Conservation (phyloP, 2,888 invertebrate species). For the Cephus pygmeus region DNA sequence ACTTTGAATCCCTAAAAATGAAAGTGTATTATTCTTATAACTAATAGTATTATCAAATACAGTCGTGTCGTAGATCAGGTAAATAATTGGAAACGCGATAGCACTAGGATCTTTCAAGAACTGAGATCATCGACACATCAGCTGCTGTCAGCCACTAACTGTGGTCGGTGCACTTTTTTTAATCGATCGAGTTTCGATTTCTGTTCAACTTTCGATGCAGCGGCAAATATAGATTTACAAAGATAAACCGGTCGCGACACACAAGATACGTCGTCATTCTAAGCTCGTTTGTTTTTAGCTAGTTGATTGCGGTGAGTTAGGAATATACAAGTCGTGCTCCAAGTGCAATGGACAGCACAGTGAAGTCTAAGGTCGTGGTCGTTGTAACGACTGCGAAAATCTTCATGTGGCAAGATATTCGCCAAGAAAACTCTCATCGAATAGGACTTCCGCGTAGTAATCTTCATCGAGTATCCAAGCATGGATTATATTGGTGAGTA, state of each 20-base stretch:
- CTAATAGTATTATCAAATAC: background rate
- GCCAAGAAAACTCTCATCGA: background rate
- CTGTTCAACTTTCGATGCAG: constrained; percentile 34
- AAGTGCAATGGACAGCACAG: constrained; percentile 24
- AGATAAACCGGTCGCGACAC: constrained; percentile 9
- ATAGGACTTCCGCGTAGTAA: background rate
- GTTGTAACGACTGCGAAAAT: background rate
- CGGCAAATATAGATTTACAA: constrained; percentile 28
- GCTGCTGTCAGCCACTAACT: background rate
- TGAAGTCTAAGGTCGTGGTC: constrained; percentile 9
- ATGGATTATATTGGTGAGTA: background rate
- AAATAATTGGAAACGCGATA: background rate
- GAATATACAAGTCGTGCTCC: constrained; percentile 11
- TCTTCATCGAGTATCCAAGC: background rate
- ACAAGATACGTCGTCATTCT: constrained; percentile 10
- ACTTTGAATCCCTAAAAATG: constrained; percentile 85
- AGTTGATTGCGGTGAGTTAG: constrained; percentile 17
- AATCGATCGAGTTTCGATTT: constrained; percentile 26
- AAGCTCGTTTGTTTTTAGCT: constrained; percentile 7
- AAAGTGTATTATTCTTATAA: background rate
- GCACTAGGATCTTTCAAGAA: background rate
- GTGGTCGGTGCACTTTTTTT: constrained; percentile 23
- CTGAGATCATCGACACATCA: background rate
- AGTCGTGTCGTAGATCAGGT: background rate
- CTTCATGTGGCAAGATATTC: background rate